Evolutionary conservation across 2,113 vertebrate species (phyloP), one percentile per base, ranked within the genome.

Genomic region (Poeciliopsis prolifica): DNA sequence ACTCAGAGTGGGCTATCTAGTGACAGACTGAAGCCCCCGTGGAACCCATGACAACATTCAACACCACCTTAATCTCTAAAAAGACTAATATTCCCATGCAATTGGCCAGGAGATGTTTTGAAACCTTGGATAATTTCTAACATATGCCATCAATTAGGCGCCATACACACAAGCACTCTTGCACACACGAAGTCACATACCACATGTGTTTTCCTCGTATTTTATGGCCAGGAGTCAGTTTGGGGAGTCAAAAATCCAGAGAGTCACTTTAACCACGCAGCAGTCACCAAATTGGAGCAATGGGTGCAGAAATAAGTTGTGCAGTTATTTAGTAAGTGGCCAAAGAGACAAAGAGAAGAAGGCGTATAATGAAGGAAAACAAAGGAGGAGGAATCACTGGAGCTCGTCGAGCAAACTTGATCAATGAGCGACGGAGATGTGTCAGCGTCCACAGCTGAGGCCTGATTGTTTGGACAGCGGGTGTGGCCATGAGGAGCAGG

Each of bases 401-500:
- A 79, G 63, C 72, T 69, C 14, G 19, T 12, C 19, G 79, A 81
- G 44, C 60, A 40, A 85, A 73, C 14, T 66, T 74, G 86, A 88
- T 83, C 74, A 82, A 77, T 67, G 81, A 68, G 64, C 22, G 58
- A 54, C 35, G 71, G 48, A 70, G 48, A 72, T 70, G 37, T 79
- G 65, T 77, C 74, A 19, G 75, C 14, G 1, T 19, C 78, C 42
- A 67, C 66, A 68, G 70, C 62, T 11, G 22, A 26, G 67, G 61
- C 72, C 78, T 79, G 82, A 86, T 88, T 90, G 78, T 90, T 89
- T 90, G 78, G 75, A 91, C 71, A 87, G 79, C 7, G 81, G 84
- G 86, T 22, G 82, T 4, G 29, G 76, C 77, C 68, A 19, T 64
- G 70, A 78, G 51, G 62, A 71, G 68, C 74, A 33, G 24, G 33